phyloP scores from a whole-genome alignment of 2,113 vertebrate species.

The Gorsachius goisagi region DNA sequence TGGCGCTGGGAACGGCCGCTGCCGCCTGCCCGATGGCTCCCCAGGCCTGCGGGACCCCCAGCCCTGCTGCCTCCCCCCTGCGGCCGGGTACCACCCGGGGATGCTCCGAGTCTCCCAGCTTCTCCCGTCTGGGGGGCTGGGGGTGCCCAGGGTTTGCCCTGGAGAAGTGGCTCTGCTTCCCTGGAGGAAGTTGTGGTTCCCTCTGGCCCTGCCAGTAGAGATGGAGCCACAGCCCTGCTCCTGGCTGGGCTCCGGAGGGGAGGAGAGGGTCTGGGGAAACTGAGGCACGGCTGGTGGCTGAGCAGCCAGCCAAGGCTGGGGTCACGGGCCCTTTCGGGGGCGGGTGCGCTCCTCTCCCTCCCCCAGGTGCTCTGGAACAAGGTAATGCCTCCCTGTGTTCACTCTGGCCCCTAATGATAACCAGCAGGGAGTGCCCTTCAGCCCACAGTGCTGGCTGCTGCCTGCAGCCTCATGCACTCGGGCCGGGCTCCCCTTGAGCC shows the following conservation, averaged over 20 bases:
- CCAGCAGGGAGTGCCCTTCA: background rate
- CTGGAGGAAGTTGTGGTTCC: background rate
- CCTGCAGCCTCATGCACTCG: background rate
- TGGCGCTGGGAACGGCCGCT: slow-evolving; percentile 63
- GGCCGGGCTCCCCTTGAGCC: accelerated
- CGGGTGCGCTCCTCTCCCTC: background rate
- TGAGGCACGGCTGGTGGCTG: background rate
- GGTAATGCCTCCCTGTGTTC: background rate
- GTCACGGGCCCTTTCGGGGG: too few species aligned
- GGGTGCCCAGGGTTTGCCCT: background rate
- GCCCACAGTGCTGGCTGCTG: background rate
- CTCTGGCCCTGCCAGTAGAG: background rate
- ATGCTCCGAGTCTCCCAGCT: background rate
- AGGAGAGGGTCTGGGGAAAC: background rate
- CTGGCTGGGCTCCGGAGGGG: background rate
- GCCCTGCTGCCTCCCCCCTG: background rate
- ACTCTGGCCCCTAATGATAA: background rate
- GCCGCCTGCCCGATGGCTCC: background rate
- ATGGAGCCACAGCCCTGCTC: background rate
- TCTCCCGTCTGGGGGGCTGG: background rate
- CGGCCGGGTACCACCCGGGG: accelerated
- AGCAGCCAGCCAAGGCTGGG: background rate
- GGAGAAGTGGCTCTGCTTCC: background rate
- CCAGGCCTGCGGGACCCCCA: background rate
- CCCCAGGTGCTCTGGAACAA: background rate